Evolutionary conservation across 2,113 vertebrate genomes (phyloP).

Genomic region (Nothoprocta pentlandii): DNA sequence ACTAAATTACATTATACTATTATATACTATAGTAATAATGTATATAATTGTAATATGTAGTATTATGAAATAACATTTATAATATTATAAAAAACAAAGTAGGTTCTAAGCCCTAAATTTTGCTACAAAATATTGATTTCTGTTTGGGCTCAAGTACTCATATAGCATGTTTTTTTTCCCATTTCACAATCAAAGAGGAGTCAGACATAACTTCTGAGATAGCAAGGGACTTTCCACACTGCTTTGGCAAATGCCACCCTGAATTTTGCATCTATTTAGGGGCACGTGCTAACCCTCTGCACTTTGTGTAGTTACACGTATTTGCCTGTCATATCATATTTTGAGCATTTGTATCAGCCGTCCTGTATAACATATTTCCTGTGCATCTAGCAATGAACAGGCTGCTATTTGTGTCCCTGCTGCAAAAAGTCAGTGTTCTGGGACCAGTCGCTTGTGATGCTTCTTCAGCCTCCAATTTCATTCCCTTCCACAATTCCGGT

Average conservation of each 20-base stretch:
- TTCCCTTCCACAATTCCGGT: background rate
- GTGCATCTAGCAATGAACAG: background rate
- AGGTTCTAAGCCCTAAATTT: background rate
- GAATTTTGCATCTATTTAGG: background rate
- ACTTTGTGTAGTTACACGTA: background rate
- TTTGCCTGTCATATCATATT: background rate
- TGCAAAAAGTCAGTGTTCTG: background rate
- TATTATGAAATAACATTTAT: background rate
- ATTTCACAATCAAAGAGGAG: background rate
- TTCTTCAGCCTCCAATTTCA: background rate
- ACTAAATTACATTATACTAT: background rate
- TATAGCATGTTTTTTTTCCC: background rate
- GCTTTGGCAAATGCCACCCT: background rate
- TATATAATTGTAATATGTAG: background rate
- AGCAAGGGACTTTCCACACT: background rate
- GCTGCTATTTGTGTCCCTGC: background rate
- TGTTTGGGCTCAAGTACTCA: background rate
- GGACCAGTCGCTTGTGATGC: background rate
- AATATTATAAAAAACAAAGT: background rate
- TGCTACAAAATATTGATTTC: background rate
- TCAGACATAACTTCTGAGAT: background rate
- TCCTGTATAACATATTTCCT: background rate
- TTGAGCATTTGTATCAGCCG: background rate
- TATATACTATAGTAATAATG: background rate
- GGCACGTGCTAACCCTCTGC: background rate